Percentiles rank a stretch among this genome's conserved stretches.
Conservation (phyloP, 2,888 invertebrate species). For the Callinectes sapidus region DNA sequence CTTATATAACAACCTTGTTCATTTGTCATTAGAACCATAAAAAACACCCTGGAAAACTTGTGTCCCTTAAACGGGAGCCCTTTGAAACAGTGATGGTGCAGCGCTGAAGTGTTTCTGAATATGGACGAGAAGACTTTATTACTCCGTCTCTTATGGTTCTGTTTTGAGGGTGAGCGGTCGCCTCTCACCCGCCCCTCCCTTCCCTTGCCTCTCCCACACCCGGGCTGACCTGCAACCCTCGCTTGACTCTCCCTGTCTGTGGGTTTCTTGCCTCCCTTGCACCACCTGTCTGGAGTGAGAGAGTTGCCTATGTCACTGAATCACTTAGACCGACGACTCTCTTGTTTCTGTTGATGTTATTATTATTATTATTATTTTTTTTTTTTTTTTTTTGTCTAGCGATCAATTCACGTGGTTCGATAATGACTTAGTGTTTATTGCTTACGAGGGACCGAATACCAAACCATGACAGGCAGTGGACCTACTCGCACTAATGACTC, state of each 20-base stretch:
- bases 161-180: neutral
- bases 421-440: too few species aligned
- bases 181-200: neutral
- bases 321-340: neutral
- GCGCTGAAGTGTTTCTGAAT: too few species aligned
- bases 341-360: neutral
- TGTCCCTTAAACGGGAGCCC: too few species aligned
- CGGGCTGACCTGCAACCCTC: slow-evolving; percentile 8
- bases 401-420: neutral
- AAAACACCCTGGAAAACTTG: too few species aligned
- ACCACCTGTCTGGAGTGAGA: slow-evolving; percentile 8
- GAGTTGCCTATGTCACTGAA: neutral
- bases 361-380: neutral
- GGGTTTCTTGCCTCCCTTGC: neutral
- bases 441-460: too few species aligned
- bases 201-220: slow-evolving; percentile 2
- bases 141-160: neutral
- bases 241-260: neutral
- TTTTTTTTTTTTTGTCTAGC: neutral
- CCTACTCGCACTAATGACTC: too few species aligned
- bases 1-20: too few species aligned
- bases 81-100: too few species aligned
- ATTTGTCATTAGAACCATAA: too few species aligned
- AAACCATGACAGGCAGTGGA: too few species aligned
- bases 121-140: too few species aligned